phyloP scores from a whole-genome alignment of 2,888 invertebrate genomes.

The Seladonia tumulorum region DNA sequence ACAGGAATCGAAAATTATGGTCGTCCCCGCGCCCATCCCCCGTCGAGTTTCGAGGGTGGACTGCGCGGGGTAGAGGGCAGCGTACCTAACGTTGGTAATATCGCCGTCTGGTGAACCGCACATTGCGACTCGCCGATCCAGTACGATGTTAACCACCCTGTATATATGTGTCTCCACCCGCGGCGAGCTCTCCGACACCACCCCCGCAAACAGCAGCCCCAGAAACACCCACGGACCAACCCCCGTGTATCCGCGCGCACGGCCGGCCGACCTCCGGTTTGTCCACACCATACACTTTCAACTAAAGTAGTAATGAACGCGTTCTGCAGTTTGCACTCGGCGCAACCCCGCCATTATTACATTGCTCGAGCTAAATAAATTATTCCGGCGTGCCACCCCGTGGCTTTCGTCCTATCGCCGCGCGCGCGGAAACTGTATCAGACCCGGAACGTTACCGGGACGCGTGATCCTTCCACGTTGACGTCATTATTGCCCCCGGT shows the following conservation, averaged over 20 bases:
- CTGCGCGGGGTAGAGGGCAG: constrained; percentile 2
- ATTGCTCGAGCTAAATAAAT: constrained; percentile 79
- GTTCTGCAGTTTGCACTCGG: constrained; percentile 71
- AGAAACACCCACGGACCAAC: background rate
- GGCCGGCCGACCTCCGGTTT: constrained; percentile 34
- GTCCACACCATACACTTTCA: constrained; percentile 63
- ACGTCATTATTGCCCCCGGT: background rate
- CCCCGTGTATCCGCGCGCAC: constrained; percentile 26
- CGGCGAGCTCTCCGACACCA: constrained; percentile 7
- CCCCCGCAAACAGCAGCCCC: background rate
- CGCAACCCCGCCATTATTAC: constrained; percentile 75
- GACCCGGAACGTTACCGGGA: constrained; percentile 10
- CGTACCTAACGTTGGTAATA: constrained; percentile 63
- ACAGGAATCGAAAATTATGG: constrained; percentile 57
- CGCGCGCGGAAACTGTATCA: constrained; percentile 28
- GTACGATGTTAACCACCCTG: constrained; percentile 57
- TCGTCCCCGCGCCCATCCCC: background rate
- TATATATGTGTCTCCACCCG: constrained; percentile 42
- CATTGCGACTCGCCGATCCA: constrained; percentile 58
- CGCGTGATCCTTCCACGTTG: constrained; percentile 16
- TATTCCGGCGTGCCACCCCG: constrained; percentile 69
- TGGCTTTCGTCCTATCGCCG: constrained; percentile 52
- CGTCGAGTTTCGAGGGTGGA: background rate
- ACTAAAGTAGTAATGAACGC: constrained; percentile 75
- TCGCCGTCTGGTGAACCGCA: constrained; percentile 65